These are phyloP conservation scores for Branchellion lobata DNA, from an alignment of 2,888 invertebrate species.

Conservation along the genomic window DNA sequence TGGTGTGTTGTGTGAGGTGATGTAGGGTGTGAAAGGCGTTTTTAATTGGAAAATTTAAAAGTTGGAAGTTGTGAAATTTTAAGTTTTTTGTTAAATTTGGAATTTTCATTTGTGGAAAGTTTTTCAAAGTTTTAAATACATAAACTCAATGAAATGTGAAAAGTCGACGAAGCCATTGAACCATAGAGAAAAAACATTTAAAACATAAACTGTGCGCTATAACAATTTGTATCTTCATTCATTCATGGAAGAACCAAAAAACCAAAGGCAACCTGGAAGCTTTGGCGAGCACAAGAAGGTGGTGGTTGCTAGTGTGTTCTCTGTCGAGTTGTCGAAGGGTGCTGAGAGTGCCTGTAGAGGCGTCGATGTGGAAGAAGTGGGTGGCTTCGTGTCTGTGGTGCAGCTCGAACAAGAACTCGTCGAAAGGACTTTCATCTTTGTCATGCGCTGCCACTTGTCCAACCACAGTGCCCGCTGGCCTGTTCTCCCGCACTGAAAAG, in stretches of 20 bases:
- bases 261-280: too few relatives aligned
- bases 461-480: slow-evolving; percentile 12
- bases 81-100: neutral
- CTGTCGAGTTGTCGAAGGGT: slow-evolving; percentile 41
- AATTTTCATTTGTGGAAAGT: slow-evolving; percentile 18
- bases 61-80: neutral
- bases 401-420: slow-evolving; percentile 29
- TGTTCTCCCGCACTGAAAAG: slow-evolving; percentile 38
- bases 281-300: slow-evolving; percentile 9
- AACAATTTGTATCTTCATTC: too few relatives aligned
- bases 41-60: neutral
- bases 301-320: neutral
- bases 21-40: neutral
- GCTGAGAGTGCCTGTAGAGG: neutral
- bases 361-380: slow-evolving; percentile 25
- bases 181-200: neutral
- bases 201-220: too few relatives aligned
- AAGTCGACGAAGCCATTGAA: too few relatives aligned
- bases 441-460: slow-evolving; percentile 36
- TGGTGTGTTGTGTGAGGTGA: slow-evolving; percentile 12
- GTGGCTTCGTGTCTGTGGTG: slow-evolving; percentile 20
- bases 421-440: slow-evolving; percentile 21
- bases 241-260: too few relatives aligned
- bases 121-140: too few relatives aligned
- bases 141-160: too few relatives aligned